Conservation (phyloP, 2,888 invertebrate genomes). For the Phyllotreta striolata region DNA sequence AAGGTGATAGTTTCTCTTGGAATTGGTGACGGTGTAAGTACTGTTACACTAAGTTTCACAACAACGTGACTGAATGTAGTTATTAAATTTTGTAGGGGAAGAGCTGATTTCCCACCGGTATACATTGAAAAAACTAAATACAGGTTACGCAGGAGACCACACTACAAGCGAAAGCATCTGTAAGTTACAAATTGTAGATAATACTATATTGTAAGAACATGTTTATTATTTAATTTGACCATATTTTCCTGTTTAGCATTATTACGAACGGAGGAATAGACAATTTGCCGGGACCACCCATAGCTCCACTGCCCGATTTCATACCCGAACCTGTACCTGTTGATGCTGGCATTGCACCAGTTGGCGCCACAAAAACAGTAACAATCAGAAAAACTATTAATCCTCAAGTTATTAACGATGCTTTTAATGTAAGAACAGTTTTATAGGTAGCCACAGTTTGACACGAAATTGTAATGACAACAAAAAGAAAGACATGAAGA, state of each 20-base stretch:
- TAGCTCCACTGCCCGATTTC: background rate
- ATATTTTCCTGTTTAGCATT: constrained; percentile 3
- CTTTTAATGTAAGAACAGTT: constrained; percentile 67
- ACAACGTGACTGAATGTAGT: background rate
- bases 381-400: constrained; percentile 47
- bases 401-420: constrained; percentile 67
- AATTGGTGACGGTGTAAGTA: too few species aligned
- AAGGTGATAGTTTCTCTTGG: too few species aligned
- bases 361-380: constrained; percentile 36
- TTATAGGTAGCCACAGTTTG: background rate
- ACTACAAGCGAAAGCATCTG: constrained; percentile 20
- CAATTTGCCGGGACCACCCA: constrained; percentile 9
- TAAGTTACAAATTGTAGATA: constrained; percentile 9
- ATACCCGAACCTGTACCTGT: constrained; percentile 4
- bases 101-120: background rate
- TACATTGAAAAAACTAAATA: constrained; percentile 24
- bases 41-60: too few species aligned
- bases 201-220: background rate
- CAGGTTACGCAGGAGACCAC: constrained; percentile 22
- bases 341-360: background rate
- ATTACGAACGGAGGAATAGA: constrained; percentile 3
- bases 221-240: background rate
- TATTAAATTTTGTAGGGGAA: constrained; percentile 8
- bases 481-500: too few species aligned
- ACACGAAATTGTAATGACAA: too few species aligned